Percentiles rank a stretch among this genome's conserved stretches.
Evolutionary conservation across 2,888 invertebrate genomes (phyloP).

Genomic region (Ornithoptera alexandrae): DNA sequence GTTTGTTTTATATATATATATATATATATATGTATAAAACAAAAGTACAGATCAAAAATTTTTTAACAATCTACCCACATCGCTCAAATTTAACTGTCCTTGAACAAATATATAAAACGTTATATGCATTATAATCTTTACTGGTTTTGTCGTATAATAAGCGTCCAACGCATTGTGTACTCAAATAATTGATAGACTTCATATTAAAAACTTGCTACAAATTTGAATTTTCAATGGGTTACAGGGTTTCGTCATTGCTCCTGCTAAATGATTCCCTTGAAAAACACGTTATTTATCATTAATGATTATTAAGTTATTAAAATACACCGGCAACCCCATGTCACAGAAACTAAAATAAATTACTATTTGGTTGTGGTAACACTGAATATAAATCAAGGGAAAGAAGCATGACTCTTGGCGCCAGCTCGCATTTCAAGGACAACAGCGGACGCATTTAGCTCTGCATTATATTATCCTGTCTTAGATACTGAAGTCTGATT

Average conservation of each 20-base stretch:
- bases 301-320: background rate
- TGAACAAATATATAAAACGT: no score
- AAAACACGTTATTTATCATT: no score
- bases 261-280: background rate
- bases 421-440: conserved; percentile 64
- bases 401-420: conserved; percentile 47
- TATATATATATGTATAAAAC: no score
- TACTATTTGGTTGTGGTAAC: conserved; percentile 42
- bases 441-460: conserved; percentile 41
- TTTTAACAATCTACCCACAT: no score
- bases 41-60: no score
- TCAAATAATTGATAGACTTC: no score
- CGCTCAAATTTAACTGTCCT: no score
- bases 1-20: background rate
- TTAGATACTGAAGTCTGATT: conserved; percentile 18
- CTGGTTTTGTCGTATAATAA: no score
- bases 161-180: no score
- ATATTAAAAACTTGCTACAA: no score
- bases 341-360: conserved; percentile 53
- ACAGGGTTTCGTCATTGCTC: background rate
- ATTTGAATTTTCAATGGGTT: background rate
- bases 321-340: conserved; percentile 40
- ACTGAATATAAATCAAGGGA: conserved; percentile 50
- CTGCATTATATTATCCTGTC: conserved; percentile 40
- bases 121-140: no score